Evolutionary conservation across 1,140 invertebrate species (phyloP).

Genomic region (Pemphigus obesinymphae): DNA sequence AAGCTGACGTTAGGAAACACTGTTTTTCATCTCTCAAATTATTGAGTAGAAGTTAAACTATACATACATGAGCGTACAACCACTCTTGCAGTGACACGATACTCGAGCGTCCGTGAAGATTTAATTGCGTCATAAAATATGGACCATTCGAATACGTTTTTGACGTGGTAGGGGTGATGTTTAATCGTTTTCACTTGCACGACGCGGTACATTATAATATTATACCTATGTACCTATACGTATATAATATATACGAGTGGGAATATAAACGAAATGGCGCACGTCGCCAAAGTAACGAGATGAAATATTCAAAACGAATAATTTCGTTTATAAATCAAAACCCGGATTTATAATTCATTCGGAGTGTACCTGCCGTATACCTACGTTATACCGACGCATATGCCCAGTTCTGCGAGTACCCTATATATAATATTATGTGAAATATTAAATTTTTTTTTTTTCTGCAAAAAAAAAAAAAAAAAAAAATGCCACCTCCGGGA

Average conservation of each 20-base stretch:
- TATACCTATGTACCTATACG: too few species aligned
- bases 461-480: too few species aligned
- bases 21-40: background rate
- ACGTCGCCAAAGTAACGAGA: too few species aligned
- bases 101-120: background rate
- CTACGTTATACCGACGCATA: too few species aligned
- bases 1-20: background rate
- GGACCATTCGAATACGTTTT: background rate
- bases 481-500: background rate
- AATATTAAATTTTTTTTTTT: conserved; percentile 5
- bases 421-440: too few species aligned
- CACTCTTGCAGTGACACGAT: background rate
- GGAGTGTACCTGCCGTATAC: background rate
- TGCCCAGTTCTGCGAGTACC: background rate
- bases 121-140: background rate
- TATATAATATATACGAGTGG: too few species aligned
- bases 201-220: too few species aligned
- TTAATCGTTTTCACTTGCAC: background rate
- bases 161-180: background rate
- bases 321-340: background rate
- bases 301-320: background rate
- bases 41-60: too few species aligned
- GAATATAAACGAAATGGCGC: background rate
- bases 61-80: background rate
- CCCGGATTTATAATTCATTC: background rate